Evolutionary conservation across 1,140 invertebrate species (phyloP), one percentile per base, ranked within the genome.

Genomic region (Zophobas atratus): DNA sequence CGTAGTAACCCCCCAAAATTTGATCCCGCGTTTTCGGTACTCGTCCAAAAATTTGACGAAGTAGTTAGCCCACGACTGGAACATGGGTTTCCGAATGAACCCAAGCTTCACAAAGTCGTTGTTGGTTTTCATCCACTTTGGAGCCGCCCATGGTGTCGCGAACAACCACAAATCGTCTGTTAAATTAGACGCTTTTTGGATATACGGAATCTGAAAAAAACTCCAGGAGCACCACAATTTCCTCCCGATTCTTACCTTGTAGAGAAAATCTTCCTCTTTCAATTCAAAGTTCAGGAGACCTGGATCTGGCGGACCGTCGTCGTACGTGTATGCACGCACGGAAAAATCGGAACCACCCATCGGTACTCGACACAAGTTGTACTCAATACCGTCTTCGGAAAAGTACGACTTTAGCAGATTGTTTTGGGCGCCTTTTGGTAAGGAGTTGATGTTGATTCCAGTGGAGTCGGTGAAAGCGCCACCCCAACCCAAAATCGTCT

Each of bases 111-210:
- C 88, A 81, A 89, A 91, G 57, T 86, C 86, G 35, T 93, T 88
- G 82, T 94, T 95, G 0, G 92, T 94, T 87, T 98, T 99, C 96
- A 99, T 98, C 97, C 96, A 98, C 2, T 88, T 86, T 0, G 97
- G 97, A 0, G 97, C 90, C 73, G 92, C 93, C 97, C 97, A 98
- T 0, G 95, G 91, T 6, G 92, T 90, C 0, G 90, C 81, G 72
- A 83, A 74, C 39, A 86, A 67, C 57, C 80, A 77, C 46, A 84
- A 92, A 33, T 56, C 33, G 80, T 60, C 53, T 20, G 74, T 84
- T 1, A 86, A 4, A 67, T 81, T 6, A 0, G 81, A 36, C 1
- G 83, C 87, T 60, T 78, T 57, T 67, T 85, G 79, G 34, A 88
- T 84, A 1, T 84, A 76, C 0, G 86, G 85, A 74, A 89, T 88